Conservation (phyloP, 2,797 vertebrate species). For the Oryzias sinensis region DNA sequence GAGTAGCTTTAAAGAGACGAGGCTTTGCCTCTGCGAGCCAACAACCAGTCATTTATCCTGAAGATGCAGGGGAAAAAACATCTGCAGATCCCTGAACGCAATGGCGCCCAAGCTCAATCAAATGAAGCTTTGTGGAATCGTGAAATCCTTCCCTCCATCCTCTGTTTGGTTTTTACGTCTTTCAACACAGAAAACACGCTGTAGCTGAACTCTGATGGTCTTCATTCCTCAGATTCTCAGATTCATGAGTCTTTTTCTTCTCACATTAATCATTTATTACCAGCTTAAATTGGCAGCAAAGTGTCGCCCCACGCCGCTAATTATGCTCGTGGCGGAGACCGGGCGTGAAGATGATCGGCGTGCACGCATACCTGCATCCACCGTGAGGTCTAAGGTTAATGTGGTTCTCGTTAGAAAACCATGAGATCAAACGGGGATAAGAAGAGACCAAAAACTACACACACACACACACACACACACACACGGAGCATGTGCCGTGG, state of each 20-base stretch:
- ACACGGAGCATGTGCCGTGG: conserved; percentile 31
- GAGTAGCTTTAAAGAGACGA: too few relatives aligned
- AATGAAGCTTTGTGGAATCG: conserved; percentile 45
- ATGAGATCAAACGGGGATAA: conserved; percentile 20
- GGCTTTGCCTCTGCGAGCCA: too few relatives aligned
- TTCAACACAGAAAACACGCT: too few relatives aligned
- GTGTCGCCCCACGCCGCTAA: conserved; percentile 5
- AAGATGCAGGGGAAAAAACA: not conserved
- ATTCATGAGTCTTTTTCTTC: conserved; percentile 9
- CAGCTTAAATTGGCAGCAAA: not conserved
- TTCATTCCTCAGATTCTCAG: conserved; percentile 33
- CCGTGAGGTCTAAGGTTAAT: conserved; percentile 14
- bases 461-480: conserved; percentile 2
- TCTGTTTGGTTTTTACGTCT: too few relatives aligned
- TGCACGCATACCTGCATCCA: not conserved
- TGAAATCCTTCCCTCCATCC: conserved; percentile 34
- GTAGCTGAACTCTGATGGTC: not conserved
- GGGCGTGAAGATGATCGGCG: conserved; percentile 9
- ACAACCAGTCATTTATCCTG: too few relatives aligned
- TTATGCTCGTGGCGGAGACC: conserved; percentile 21
- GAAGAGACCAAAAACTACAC: not conserved
- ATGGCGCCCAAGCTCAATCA: conserved; percentile 28
- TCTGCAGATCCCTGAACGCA: too few relatives aligned
- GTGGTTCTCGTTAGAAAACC: conserved; percentile 34
- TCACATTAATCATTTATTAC: conserved; percentile 43